Base-by-base conservation (phyloP, 2,888 invertebrate species). In the Agonopterix alstromeriana region DNA sequence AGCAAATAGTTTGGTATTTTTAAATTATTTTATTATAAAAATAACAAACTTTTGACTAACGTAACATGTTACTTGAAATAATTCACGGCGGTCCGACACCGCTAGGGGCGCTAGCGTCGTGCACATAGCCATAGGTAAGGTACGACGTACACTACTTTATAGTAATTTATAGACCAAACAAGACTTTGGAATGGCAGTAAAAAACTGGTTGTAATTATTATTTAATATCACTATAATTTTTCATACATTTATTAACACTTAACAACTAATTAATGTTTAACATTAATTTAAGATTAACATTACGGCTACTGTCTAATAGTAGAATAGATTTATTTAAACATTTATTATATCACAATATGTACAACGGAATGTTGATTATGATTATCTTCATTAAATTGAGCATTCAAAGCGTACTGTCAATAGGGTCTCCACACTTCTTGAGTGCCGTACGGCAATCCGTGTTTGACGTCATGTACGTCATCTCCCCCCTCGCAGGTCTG, bases 401-500 rank as follows among this genome's bases (percentile, higher is more conserved):
- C 49, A 61, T 65, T 62, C 60, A 54, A 49, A 61, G 66, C 62
- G 61, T 60, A 68, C 58, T 70, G 82, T 92, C 91, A 94, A 88
- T 94, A 94, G 49, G 94, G 94, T 77, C 94, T 90, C 94, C 94
- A 95, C n/a, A 95, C 94, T 77, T 89, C 83, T 70, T 86, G 82
- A 58, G 62, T 83, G 43, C 67, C 70, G 51, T 71, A 76, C 46
- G 73, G 87, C 40, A 81, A 68, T 35, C 77, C 82, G 48, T 85
- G 85, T 62, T 91, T 90, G 14, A 83, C 90, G 54, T 91, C 91
- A 27, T 91, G 90, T 14, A 83, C 90, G 55, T 91, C 91, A 27
- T 90, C 91, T 42, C 78, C 84, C 0, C 82, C 82, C 51, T 90
- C 90, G 50, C 90, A 91, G 36, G 80, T 82, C 58, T 89, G 90